Base-by-base conservation (phyloP, 2,113 vertebrate genomes). In the Rhombomys opimus region DNA sequence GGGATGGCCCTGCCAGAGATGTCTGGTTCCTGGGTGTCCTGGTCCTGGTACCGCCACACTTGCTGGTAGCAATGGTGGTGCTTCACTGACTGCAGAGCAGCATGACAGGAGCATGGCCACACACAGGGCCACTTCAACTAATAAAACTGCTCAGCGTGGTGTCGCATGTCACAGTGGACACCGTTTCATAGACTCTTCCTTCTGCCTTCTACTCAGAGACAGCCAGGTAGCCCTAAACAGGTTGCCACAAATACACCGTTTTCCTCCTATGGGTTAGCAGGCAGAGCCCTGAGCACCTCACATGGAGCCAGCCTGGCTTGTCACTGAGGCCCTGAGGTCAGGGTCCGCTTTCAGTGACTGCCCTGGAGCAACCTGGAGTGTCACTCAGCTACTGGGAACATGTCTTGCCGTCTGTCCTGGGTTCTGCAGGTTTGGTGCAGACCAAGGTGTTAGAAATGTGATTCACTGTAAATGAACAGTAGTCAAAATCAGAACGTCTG, bases 91-190 rank as follows among this genome's bases (percentile, higher is more conserved):
- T 63, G 57, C 38, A 18, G 38, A 61, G 77, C n/a, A 67, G 82
- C 89, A 59, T 91, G 94, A 86, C 52, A 17, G 35, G 92, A 82
- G 70, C 91, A 88, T 92, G 94, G 68, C 46, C 57, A 52, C 8
- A 2, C 65, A 61, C 52, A 23, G 52, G 67, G 80, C 61, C 77
- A 38, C 76, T 72, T 81, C 63, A 68, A 32, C 91, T 80, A 98
- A 96, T 97, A 98, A 98, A 97, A 96, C 70, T 95, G 85, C 93
- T 92, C 52, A 82, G 97, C 50, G 73, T 63, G 78, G 90, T 85
- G 76, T 92, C 90, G 82, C 92, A 81, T 38, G 92, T 96, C 52
- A 82, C 81, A 93, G 46, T 70, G 89, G 90, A 95, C 91, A 25
- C 89, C 80, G 89, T 61, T 73, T 86, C 72, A 41, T n/a, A 57